Conservation (phyloP, 2,888 invertebrate genomes). For the Coleophora deauratella region DNA sequence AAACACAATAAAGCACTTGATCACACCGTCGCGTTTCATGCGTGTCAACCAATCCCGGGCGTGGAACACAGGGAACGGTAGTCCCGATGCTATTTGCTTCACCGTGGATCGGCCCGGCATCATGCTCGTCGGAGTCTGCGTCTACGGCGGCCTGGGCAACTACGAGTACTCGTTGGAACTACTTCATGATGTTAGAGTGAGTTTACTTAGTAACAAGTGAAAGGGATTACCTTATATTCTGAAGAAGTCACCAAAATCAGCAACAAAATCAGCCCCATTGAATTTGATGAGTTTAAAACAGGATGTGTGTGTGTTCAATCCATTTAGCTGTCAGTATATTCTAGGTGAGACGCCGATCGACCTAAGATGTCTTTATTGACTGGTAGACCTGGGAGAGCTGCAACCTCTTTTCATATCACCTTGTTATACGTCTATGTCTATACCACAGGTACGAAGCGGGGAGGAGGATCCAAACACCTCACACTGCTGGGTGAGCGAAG, state of each 20-base stretch:
- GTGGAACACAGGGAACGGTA: slow-evolving; percentile 98
- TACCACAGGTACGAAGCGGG: slow-evolving; percentile 50
- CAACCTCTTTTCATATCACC: no score
- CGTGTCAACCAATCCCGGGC: slow-evolving; percentile 91
- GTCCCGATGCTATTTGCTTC: slow-evolving; percentile 96
- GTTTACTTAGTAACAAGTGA: no score
- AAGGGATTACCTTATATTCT: no score
- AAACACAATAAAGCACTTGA: slow-evolving; percentile 81
- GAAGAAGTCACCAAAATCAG: no score
- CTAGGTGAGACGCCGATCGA: no score
- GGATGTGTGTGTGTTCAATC: no score
- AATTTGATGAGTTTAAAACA: no score
- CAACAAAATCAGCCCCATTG: no score
- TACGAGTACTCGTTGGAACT: slow-evolving; percentile 95
- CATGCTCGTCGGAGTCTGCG: slow-evolving; percentile 89
- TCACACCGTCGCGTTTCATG: slow-evolving; percentile 92
- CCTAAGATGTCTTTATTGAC: no score
- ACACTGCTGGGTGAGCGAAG: slow-evolving; percentile 92
- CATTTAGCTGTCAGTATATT: no score
- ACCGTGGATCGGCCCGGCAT: slow-evolving; percentile 93
- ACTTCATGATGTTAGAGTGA: slow-evolving; percentile 76
- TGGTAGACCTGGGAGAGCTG: no score
- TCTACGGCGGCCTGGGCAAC: slow-evolving; percentile 91
- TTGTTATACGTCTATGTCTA: no score
- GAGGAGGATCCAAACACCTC: slow-evolving; percentile 65